A percentile compares a stretch with the other conserved stretches of the same genome.
Conservation (phyloP, 37 sponge, comb jelly and placozoan species). For the Spongilla lacustris region DNA sequence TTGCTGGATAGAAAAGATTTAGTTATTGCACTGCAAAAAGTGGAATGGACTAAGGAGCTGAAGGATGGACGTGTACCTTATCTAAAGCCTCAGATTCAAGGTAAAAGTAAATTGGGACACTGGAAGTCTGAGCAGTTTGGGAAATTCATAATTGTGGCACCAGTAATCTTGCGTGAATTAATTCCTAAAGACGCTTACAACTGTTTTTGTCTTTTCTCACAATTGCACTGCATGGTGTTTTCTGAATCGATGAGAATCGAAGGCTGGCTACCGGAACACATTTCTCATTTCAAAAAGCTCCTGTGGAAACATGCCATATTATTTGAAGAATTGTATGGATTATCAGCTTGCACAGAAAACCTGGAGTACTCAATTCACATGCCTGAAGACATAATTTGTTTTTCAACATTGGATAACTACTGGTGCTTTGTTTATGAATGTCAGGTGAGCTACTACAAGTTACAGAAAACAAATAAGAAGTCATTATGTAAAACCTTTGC, state of each 20-base stretch:
- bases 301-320: constrained; percentile 19
- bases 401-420: constrained; percentile 15
- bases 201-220: neutral
- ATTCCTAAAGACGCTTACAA: neutral
- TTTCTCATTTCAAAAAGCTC: neutral
- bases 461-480: constrained; percentile 8
- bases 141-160: neutral
- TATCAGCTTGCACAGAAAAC: constrained; percentile 10
- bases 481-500: constrained; percentile 9
- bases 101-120: neutral
- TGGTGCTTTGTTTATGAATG: constrained; percentile 17
- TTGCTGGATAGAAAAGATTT: neutral
- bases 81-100: neutral
- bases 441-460: constrained; percentile 2
- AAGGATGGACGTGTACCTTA: neutral
- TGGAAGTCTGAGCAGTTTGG: constrained; percentile 26
- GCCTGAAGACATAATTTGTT: neutral
- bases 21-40: neutral
- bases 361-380: constrained; percentile 24
- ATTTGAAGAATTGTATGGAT: constrained; percentile 20
- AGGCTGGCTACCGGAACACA: constrained; percentile 6
- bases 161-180: neutral
- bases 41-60: neutral
- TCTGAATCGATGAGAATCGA: neutral
- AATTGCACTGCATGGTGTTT: neutral